phyloP scores from a whole-genome alignment of 2,888 invertebrate genomes.

The Ichneumoninae sp. region DNA sequence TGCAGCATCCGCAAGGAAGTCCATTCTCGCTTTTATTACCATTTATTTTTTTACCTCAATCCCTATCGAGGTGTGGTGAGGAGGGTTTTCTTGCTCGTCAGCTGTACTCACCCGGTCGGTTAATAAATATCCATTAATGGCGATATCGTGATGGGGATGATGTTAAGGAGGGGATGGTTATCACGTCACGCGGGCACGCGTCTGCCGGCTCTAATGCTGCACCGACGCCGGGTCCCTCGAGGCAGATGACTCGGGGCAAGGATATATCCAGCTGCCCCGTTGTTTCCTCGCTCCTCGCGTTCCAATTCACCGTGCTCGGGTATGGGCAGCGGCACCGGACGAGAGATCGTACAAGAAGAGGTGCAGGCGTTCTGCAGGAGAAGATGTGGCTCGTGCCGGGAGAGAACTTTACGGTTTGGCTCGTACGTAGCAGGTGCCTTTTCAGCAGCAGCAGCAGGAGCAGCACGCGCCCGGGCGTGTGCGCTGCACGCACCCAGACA shows the following conservation, averaged over 20 bases:
- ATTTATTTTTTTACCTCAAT: neutral
- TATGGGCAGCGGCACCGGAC: neutral
- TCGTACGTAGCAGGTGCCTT: slow-evolving; percentile 80
- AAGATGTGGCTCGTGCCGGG: slow-evolving; percentile 76
- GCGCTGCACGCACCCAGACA: slow-evolving; percentile 64
- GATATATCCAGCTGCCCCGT: slow-evolving; percentile 79
- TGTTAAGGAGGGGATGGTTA: slow-evolving; percentile 80
- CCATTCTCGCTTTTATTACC: neutral
- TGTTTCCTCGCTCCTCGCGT: slow-evolving; percentile 19
- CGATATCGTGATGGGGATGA: slow-evolving; percentile 55
- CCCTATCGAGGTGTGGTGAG: slow-evolving; percentile 26
- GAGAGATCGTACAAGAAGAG: slow-evolving; percentile 43
- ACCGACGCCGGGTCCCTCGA: slow-evolving; percentile 3
- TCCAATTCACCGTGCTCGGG: neutral
- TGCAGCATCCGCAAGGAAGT: neutral
- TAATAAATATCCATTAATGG: slow-evolving; percentile 84
- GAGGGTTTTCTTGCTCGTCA: slow-evolving; percentile 56
- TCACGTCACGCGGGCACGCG: slow-evolving; percentile 79
- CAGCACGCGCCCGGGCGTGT: slow-evolving; percentile 69
- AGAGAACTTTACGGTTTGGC: slow-evolving; percentile 70
- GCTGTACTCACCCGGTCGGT: slow-evolving; percentile 73
- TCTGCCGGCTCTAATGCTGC: slow-evolving; percentile 68
- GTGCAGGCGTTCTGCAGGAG: slow-evolving; percentile 44
- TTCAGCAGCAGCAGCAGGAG: slow-evolving; percentile 56
- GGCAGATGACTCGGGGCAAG: slow-evolving; percentile 81